These are phyloP conservation scores for Polymixis lichenea DNA, from an alignment of 2,888 invertebrate species.

Conservation along the genomic window DNA sequence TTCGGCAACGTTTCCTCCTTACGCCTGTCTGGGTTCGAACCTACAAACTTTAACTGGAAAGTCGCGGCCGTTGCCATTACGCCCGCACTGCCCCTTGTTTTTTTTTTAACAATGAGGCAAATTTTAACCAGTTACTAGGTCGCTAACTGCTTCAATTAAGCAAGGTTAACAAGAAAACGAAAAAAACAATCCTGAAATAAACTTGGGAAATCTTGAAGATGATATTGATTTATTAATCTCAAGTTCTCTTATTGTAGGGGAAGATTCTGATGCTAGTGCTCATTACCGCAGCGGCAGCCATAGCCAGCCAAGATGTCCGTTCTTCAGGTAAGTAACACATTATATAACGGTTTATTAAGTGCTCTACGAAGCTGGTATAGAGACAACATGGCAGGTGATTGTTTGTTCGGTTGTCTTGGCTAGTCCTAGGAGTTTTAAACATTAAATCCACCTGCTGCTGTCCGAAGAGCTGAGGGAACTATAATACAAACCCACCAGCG, in stretches of 20 bases:
- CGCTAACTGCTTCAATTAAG: too few relatives aligned
- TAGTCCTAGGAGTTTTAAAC: too few relatives aligned
- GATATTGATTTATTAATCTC: background rate
- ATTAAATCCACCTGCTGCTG: background rate
- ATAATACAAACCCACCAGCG: too few relatives aligned
- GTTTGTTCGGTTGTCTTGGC: background rate
- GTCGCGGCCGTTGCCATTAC: too few relatives aligned
- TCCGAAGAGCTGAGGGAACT: background rate
- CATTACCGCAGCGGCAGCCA: conserved; percentile 43
- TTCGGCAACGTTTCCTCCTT: too few relatives aligned
- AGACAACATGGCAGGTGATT: background rate
- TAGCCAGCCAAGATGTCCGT: conserved; percentile 63
- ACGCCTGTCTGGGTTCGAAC: too few relatives aligned
- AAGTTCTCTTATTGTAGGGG: conserved; percentile 40
- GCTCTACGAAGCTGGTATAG: background rate
- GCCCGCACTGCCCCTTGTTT: too few relatives aligned
- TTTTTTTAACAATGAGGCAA: too few relatives aligned
- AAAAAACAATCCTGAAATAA: background rate
- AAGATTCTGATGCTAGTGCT: conserved; percentile 51
- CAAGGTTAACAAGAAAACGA: background rate
- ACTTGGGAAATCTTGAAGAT: too few relatives aligned
- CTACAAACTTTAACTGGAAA: too few relatives aligned
- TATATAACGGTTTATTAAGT: background rate
- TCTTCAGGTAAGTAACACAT: conserved; percentile 65
- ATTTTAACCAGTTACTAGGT: too few relatives aligned